Conservation (phyloP, 53 echinoderm and acorn worm species). For the Stichopus horrens region DNA sequence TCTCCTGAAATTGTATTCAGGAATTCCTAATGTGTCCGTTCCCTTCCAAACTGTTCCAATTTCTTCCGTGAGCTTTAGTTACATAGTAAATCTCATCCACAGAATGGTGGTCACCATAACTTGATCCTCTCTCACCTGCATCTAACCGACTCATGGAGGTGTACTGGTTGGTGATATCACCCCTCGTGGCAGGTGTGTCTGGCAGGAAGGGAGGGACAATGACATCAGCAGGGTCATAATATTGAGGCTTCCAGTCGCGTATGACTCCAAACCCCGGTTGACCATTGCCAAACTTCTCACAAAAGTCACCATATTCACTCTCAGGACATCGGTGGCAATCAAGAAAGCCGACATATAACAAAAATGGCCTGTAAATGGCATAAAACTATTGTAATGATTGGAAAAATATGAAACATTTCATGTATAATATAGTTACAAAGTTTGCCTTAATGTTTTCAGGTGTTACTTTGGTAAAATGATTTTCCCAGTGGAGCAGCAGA, state of each 20-base stretch:
- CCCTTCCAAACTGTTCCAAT: too few species aligned
- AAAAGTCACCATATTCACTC: constrained; percentile 72
- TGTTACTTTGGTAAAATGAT: too few species aligned
- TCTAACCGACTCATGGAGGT: constrained; percentile 82
- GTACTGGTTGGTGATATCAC: constrained; percentile 50
- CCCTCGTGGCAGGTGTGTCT: constrained; percentile 70
- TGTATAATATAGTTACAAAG: too few species aligned
- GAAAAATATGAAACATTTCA: neutral
- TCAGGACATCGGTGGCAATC: constrained; percentile 80
- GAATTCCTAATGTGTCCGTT: too few species aligned
- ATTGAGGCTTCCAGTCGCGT: constrained; percentile 68
- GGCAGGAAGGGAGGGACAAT: constrained; percentile 61
- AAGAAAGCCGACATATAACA: constrained; percentile 90
- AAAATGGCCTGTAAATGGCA: constrained; percentile 63
- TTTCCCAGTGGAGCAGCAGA: too few species aligned
- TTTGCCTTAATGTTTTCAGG: too few species aligned
- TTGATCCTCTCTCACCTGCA: constrained; percentile 57
- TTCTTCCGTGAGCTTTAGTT: too few species aligned
- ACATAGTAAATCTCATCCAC: too few species aligned
- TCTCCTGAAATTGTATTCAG: too few species aligned
- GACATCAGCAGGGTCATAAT: constrained; percentile 53
- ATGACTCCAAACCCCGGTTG: constrained; percentile 70
- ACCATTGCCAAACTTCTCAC: constrained; percentile 89
- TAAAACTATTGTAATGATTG: constrained; percentile 41
- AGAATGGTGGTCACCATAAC: too few species aligned